Evolutionary conservation across 2,797 vertebrate species (phyloP).

Genomic region (Anableps anableps): DNA sequence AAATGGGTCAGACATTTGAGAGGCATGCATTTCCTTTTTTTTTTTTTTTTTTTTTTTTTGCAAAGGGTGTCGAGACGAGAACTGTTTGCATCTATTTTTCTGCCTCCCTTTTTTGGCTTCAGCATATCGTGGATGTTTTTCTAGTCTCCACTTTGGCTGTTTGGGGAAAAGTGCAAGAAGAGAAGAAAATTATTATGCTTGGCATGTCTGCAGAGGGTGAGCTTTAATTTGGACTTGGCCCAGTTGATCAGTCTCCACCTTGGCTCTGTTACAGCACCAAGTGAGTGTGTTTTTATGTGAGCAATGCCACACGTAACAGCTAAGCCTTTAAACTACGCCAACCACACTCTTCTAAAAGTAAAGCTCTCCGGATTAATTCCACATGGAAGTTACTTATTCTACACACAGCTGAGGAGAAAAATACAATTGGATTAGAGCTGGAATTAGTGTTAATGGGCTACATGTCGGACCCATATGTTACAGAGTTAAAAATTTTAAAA

Average conservation of each 20-base stretch:
- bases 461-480: conserved; percentile 9
- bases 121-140: conserved; percentile 11
- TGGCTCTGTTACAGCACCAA: conserved; percentile 62
- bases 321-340: conserved; percentile 66
- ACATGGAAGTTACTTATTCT: conserved; percentile 56
- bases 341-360: conserved; percentile 54
- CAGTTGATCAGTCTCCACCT: conserved; percentile 77
- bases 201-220: conserved; percentile 68
- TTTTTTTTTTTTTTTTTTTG: conserved; percentile 50
- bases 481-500: conserved; percentile 17
- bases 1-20: conserved; percentile 80
- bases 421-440: conserved; percentile 51
- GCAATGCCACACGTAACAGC: conserved; percentile 35
- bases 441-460: conserved; percentile 40
- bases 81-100: conserved; percentile 46
- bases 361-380: conserved; percentile 52
- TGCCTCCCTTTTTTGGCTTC: conserved; percentile 22
- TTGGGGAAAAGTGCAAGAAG: conserved; percentile 57
- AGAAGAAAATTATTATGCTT: conserved; percentile 75
- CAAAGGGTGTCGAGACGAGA: conserved; percentile 63
- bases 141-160: conserved; percentile 14
- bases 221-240: conserved; percentile 76
- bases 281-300: conserved; percentile 28
- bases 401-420: conserved; percentile 36
- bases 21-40: conserved; percentile 55